These are phyloP conservation scores for Xiphydria camelus DNA, from an alignment of 2,888 invertebrate species.

Conservation along the genomic window DNA sequence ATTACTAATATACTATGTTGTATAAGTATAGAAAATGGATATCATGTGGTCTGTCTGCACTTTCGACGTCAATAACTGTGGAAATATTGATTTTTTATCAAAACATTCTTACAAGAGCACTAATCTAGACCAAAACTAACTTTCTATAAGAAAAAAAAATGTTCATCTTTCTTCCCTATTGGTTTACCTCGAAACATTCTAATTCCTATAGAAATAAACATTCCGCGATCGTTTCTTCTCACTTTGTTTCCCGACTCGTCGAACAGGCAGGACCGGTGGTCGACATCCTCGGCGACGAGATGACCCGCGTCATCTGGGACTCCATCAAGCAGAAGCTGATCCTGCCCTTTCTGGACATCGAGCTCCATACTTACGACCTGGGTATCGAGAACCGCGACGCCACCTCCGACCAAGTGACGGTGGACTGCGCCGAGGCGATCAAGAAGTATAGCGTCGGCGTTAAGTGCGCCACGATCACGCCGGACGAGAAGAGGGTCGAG, in stretches of 20 bases:
- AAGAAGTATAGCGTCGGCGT: constrained; percentile 98
- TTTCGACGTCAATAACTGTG: no score
- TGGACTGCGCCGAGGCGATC: constrained; percentile 95
- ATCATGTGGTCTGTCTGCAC: no score
- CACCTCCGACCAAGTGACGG: constrained; percentile 93
- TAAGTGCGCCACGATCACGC: constrained; percentile 98
- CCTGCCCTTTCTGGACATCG: constrained; percentile 92
- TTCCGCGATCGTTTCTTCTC: no score
- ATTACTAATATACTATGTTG: no score
- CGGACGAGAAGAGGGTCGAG: constrained; percentile 94
- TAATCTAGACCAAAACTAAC: no score
- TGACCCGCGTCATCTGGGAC: constrained; percentile 98
- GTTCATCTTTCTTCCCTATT: no score
- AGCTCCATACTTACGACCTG: constrained; percentile 90
- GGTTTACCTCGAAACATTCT: no score
- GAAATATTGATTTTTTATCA: no score
- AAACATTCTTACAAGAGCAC: no score
- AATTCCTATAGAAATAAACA: not conserved
- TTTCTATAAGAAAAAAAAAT: no score
- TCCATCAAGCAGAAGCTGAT: constrained; percentile 96
- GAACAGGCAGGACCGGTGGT: constrained; percentile 81
- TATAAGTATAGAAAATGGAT: no score
- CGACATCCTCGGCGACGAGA: constrained; percentile 92
- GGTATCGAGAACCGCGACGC: constrained; percentile 94
- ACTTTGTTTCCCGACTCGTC: no score